phyloP scores from a whole-genome alignment of 2,888 invertebrate genomes.

The Ischnus inquisitorius region DNA sequence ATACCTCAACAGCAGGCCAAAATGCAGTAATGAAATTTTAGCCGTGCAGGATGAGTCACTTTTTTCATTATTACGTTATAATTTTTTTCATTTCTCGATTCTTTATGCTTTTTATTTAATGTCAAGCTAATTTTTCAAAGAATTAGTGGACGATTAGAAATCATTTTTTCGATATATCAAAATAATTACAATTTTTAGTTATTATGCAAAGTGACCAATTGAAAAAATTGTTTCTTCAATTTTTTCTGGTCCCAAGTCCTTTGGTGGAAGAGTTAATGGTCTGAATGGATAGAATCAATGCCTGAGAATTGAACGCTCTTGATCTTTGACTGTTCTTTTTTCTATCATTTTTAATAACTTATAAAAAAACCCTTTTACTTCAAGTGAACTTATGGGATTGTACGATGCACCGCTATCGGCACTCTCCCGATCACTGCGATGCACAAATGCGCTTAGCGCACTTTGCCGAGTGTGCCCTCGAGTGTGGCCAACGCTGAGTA shows the following conservation, averaged over 20 bases:
- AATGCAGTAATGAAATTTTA: not conserved
- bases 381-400: slow-evolving; percentile 3
- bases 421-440: not conserved
- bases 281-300: not conserved
- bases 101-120: not conserved
- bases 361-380: not conserved
- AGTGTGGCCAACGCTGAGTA: slow-evolving; percentile 35
- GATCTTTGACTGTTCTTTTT: not conserved
- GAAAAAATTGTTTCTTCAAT: not conserved
- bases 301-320: not conserved
- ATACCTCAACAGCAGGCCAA: slow-evolving; percentile 29
- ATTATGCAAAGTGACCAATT: not conserved
- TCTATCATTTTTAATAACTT: too few species aligned
- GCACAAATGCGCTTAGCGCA: slow-evolving; percentile 36
- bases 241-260: not conserved
- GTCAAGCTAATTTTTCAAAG: not conserved
- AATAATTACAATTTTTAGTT: not conserved
- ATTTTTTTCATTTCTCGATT: not conserved
- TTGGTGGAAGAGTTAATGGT: not conserved
- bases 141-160: not conserved
- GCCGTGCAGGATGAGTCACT: not conserved
- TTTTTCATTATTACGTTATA: not conserved
- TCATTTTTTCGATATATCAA: too few species aligned
- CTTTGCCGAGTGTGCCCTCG: slow-evolving; percentile 24
- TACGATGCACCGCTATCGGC: not conserved